Base-by-base conservation (phyloP, 2,113 vertebrate genomes). In the Riparia riparia region DNA sequence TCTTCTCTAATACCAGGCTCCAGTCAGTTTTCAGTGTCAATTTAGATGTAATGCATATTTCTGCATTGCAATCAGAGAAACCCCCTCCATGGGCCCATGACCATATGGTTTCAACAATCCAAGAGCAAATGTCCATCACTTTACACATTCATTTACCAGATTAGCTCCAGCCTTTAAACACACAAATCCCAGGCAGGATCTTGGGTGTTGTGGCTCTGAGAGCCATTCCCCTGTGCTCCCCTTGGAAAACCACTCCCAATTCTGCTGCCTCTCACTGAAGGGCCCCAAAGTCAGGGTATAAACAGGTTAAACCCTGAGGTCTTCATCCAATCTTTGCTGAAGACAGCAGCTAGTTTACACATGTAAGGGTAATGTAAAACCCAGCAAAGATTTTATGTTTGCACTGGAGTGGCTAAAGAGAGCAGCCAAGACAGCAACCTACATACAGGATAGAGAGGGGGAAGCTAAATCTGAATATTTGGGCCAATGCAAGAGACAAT, bases 11-110 rank as follows among this genome's bases (percentile, higher is more conserved):
- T 96, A 70, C 82, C 95, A 94, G 90, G 80, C 85, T 89, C 41
- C 7, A 89, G 96, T 93, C 96, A 96, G 86, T 93, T 95, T 78
- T 18, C 91, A 80, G 94, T 86, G 93, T 95, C 92, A 93, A 96
- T 97, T 97, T 96, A 96, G 92, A 96, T 77, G 58, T 79, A 92
- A 95, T 92, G 92, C 76, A 79, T 90, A 95, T 95, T 96, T 93
- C 89, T 94, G 90, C 34, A 1, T 89, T 66, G 60, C 86, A 96
- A 81, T 47, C 61, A 51, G 76, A 94, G 90, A 90, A 96, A 89
- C 69, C 76, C 86, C 74, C 94, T 90, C 91, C 1, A 3, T 34
- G 89, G 93, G 92, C 94, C 89, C 63, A 56, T 64, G 90, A 89
- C 93, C 95, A 96, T 97, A 97, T 94, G 97, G 77, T 94, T 93